A percentile compares a stretch with the other conserved stretches of the same genome.
Conservation (phyloP, 2,888 invertebrate genomes). For the Orchesellides sinensis region DNA sequence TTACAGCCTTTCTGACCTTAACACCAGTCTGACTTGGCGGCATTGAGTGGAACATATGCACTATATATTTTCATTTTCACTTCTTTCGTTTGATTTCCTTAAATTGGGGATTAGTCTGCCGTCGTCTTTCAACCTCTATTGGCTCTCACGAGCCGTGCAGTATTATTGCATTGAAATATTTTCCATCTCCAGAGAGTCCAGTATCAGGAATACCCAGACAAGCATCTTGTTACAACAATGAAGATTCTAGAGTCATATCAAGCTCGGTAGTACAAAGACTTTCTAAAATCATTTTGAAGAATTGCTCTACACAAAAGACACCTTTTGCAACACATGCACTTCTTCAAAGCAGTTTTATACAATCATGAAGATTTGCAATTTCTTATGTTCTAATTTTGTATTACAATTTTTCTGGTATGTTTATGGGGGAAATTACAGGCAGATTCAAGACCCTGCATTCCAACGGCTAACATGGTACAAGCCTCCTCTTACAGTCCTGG, state of each 20-base stretch:
- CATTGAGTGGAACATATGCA: too few species aligned
- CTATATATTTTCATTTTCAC: conserved; percentile 15
- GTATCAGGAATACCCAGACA: conserved; percentile 30
- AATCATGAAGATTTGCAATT: background rate
- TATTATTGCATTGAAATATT: background rate
- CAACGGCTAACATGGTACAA: conserved; percentile 98
- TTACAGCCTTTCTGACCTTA: background rate
- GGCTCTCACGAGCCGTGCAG: conserved; percentile 29
- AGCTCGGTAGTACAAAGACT: conserved; percentile 40
- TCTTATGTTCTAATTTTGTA: background rate
- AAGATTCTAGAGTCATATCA: conserved; percentile 48
- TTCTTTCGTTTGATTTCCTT: conserved; percentile 33
- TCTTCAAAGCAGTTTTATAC: too few species aligned
- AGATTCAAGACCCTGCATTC: conserved; percentile 98
- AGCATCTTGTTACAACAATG: conserved; percentile 32
- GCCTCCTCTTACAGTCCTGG: conserved; percentile 95
- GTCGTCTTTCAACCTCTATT: background rate
- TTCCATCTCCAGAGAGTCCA: background rate
- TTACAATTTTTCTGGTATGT: conserved; percentile 46
- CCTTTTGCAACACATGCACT: too few species aligned
- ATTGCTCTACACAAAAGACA: too few species aligned
- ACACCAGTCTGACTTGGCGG: too few species aligned
- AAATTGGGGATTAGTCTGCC: conserved; percentile 25
- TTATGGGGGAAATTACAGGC: conserved; percentile 85
- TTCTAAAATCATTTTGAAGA: too few species aligned